phyloP scores from a whole-genome alignment of 2,888 invertebrate species.

The Tanaodytes sp. region DNA sequence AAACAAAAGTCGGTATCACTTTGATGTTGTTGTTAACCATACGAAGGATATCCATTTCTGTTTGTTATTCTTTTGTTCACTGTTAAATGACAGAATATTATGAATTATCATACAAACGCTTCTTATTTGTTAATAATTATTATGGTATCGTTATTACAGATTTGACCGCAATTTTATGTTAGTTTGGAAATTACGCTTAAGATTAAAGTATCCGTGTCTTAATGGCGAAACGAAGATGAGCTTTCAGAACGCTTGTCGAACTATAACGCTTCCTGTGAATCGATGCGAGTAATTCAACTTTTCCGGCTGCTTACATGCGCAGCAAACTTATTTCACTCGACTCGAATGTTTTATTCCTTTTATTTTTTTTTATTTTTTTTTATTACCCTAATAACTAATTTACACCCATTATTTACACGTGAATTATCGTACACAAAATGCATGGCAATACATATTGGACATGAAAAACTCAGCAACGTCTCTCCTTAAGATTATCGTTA shows the following conservation, averaged over 20 bases:
- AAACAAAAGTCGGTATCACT: slow-evolving; percentile 64
- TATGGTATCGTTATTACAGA: slow-evolving; percentile 49
- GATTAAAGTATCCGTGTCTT: slow-evolving; percentile 45
- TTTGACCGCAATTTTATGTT: slow-evolving; percentile 51
- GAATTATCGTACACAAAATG: slow-evolving; percentile 52
- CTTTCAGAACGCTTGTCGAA: slow-evolving; percentile 41
- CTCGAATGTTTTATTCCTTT: slow-evolving; percentile 34
- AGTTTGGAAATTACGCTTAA: slow-evolving; percentile 46
- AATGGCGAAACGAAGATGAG: slow-evolving; percentile 54
- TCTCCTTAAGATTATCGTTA: slow-evolving; percentile 50
- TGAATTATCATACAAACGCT: slow-evolving; percentile 54
- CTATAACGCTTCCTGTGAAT: slow-evolving; percentile 17
- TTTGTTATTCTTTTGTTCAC: slow-evolving; percentile 24
- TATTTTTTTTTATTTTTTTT: no score
- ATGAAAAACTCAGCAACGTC: slow-evolving; percentile 54
- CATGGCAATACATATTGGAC: slow-evolving; percentile 44
- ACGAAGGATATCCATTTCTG: slow-evolving; percentile 47
- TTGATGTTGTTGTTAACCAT: slow-evolving; percentile 58
- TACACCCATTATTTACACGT: slow-evolving; percentile 54
- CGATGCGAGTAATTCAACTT: slow-evolving; percentile 24
- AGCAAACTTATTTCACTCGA: slow-evolving; percentile 38
- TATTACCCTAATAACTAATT: slow-evolving; percentile 50
- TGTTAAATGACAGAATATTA: slow-evolving; percentile 47
- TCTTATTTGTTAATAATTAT: slow-evolving; percentile 50
- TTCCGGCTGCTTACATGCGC: slow-evolving; percentile 12